A percentile compares a stretch with the other conserved stretches of the same genome.
Evolutionary conservation across 2,113 vertebrate species (phyloP).

Genomic region (Pachycephala philippinensis): DNA sequence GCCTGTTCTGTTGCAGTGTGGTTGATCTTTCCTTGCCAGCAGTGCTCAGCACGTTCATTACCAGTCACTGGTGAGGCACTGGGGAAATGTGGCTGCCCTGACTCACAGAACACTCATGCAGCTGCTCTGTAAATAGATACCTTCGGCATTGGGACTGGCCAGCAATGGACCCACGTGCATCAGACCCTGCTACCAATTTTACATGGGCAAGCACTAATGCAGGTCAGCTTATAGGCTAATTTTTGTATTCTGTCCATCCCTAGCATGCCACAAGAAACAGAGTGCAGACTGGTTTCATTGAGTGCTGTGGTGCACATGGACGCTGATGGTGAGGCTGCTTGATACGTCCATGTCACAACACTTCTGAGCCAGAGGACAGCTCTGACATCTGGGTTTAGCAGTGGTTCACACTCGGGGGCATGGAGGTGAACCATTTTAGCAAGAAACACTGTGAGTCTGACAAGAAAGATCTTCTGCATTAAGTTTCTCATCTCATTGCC

Average conservation of each 20-base stretch:
- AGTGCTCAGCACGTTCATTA: background rate
- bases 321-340: background rate
- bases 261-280: background rate
- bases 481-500: fast-evolving
- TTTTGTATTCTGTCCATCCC: background rate
- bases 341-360: fast-evolving
- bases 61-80: background rate
- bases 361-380: background rate
- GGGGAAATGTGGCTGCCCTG: background rate
- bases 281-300: background rate
- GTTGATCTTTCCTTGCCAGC: background rate
- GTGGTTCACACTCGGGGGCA: background rate
- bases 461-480: background rate
- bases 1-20: background rate
- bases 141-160: fast-evolving
- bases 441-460: fast-evolving
- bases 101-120: background rate
- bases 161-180: background rate
- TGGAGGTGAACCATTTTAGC: background rate
- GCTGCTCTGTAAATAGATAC: background rate
- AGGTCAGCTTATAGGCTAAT: background rate
- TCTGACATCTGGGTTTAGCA: background rate
- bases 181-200: background rate
- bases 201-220: background rate
- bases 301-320: background rate